Percentiles rank a stretch among this genome's conserved stretches.
These are phyloP conservation scores for Lycophotia porphyrea DNA, from an alignment of 2,888 invertebrate genomes.

Conservation along the genomic window DNA sequence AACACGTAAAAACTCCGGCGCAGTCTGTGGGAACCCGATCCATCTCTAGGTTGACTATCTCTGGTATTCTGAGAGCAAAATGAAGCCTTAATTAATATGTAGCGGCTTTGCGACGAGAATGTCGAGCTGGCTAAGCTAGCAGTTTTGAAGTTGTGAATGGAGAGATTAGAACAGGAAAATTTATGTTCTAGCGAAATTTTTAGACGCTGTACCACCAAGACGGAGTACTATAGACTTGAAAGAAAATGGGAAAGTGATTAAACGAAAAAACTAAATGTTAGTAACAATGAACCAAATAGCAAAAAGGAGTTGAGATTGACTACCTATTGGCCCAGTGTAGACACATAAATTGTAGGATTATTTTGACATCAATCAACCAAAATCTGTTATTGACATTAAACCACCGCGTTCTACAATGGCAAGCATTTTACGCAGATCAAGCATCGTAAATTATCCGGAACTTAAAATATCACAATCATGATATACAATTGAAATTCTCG, in stretches of 20 bases:
- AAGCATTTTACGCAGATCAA: conserved; percentile 25
- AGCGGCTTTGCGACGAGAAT: conserved; percentile 46
- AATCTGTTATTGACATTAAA: background rate
- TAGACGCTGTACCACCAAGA: background rate
- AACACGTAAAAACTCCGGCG: conserved; percentile 62
- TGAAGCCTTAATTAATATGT: conserved; percentile 67
- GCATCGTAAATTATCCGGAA: conserved; percentile 46
- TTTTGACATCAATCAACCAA: background rate
- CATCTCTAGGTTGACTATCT: conserved; percentile 62
- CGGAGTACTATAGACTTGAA: background rate
- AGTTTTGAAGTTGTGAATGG: conserved; percentile 37
- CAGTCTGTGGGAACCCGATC: conserved; percentile 66
- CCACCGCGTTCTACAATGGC: conserved; percentile 9
- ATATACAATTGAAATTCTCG: conserved; percentile 40
- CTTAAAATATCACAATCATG: conserved; percentile 41
- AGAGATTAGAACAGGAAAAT: conserved; percentile 5
- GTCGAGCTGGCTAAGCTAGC: conserved; percentile 15
- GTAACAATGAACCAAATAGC: background rate
- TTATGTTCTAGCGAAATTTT: background rate
- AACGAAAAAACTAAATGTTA: background rate
- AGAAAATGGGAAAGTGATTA: background rate
- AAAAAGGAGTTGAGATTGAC: background rate
- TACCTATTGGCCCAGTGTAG: background rate
- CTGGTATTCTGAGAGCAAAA: conserved; percentile 64
- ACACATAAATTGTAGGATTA: background rate